These are phyloP conservation scores for Calosoma granatense DNA, from an alignment of 1,140 invertebrate genomes.

Conservation along the genomic window DNA sequence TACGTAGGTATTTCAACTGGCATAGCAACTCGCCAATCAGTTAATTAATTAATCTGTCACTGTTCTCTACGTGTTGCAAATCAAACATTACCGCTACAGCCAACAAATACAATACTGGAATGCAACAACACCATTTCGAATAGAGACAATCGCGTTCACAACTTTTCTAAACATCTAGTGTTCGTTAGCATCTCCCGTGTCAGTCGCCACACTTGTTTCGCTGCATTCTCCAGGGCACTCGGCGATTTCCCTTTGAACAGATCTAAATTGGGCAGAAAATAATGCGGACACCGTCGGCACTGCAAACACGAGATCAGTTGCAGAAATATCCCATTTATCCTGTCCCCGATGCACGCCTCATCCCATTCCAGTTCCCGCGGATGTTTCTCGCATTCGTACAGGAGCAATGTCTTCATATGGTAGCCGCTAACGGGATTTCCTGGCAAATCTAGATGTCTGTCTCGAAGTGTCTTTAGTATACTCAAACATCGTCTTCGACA, in stretches of 20 bases:
- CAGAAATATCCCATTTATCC: conserved; percentile 91
- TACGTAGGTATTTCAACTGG: too few species aligned
- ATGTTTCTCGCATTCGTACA: conserved; percentile 95
- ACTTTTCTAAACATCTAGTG: conserved; percentile 75
- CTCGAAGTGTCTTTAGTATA: conserved; percentile 80
- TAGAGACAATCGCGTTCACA: conserved; percentile 45
- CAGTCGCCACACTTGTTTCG: conserved; percentile 85
- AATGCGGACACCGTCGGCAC: conserved; percentile 85
- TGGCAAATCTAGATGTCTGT: conserved; percentile 78
- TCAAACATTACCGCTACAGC: too few species aligned
- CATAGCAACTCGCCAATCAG: too few species aligned
- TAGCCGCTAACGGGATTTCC: conserved; percentile 81
- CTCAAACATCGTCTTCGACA: conserved; percentile 72
- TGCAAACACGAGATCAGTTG: conserved; percentile 92
- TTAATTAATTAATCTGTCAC: too few species aligned
- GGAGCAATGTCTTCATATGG: conserved; percentile 78
- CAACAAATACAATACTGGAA: not conserved
- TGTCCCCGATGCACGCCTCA: conserved; percentile 76
- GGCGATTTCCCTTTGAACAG: conserved; percentile 83
- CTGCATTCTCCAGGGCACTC: conserved; percentile 76
- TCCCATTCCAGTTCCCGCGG: conserved; percentile 87
- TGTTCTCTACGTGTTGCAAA: too few species aligned
- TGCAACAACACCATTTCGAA: not conserved
- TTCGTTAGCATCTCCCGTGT: conserved; percentile 83
- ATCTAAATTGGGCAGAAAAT: conserved; percentile 81